phyloP scores from a whole-genome alignment of 2,888 invertebrate species.

The Meloe dianella region DNA sequence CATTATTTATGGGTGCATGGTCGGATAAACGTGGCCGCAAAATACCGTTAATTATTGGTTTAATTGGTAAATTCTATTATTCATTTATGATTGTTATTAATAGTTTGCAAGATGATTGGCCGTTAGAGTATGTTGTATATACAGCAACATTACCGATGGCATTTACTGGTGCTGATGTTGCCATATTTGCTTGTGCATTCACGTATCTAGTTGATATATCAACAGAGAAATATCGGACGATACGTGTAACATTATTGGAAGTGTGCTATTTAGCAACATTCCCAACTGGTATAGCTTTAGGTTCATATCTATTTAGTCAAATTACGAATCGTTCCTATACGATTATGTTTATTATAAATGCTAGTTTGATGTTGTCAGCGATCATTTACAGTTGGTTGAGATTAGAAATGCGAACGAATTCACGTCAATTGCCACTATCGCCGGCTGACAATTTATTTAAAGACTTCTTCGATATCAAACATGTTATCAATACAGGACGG shows the following conservation, averaged over 20 bases:
- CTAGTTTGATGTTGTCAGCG: slow-evolving; percentile 65
- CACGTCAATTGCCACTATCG: slow-evolving; percentile 67
- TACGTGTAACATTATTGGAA: slow-evolving; percentile 82
- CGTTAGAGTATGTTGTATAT: slow-evolving; percentile 75
- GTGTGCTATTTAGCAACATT: slow-evolving; percentile 82
- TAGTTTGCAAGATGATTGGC: slow-evolving; percentile 67
- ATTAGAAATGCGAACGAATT: slow-evolving; percentile 74
- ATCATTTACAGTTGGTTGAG: slow-evolving; percentile 70
- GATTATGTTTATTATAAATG: slow-evolving; percentile 76
- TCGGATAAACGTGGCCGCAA: slow-evolving; percentile 82
- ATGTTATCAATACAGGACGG: slow-evolving; percentile 67
- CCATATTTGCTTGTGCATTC: slow-evolving; percentile 80
- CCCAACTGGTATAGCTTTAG: slow-evolving; percentile 80
- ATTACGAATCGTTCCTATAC: slow-evolving; percentile 71
- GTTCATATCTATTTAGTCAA: slow-evolving; percentile 66
- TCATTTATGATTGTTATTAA: slow-evolving; percentile 78
- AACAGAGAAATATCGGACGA: slow-evolving; percentile 71
- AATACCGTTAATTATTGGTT: slow-evolving; percentile 72
- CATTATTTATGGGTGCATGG: slow-evolving; percentile 82
- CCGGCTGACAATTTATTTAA: slow-evolving; percentile 64
- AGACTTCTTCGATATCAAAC: slow-evolving; percentile 76
- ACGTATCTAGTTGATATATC: slow-evolving; percentile 83
- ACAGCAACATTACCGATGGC: slow-evolving; percentile 79
- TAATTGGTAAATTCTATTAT: slow-evolving; percentile 76
- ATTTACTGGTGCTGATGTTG: slow-evolving; percentile 78